A percentile compares a stretch with the other conserved stretches of the same genome.
phyloP scores from a whole-genome alignment of 2,888 invertebrate species.

The Callinectes sapidus region DNA sequence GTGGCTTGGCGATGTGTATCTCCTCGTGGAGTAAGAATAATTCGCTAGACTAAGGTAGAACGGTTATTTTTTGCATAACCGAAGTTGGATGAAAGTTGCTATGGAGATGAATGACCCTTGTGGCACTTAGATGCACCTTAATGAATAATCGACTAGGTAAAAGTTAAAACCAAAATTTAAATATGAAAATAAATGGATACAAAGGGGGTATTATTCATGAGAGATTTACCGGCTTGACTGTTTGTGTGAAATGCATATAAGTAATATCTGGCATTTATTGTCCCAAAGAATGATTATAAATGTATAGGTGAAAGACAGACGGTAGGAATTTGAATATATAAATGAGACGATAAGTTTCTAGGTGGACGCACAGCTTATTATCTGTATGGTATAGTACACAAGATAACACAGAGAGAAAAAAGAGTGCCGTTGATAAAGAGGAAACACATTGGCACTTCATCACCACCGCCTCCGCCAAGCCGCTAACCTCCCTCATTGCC shows the following conservation, averaged over 20 bases:
- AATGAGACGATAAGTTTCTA: neutral
- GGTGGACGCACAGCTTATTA: neutral
- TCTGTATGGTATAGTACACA: neutral
- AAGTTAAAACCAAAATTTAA: too few relatives aligned
- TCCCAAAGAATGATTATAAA: neutral
- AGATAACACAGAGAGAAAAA: neutral
- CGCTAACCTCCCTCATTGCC: neutral
- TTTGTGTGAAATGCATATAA: neutral
- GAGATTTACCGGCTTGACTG: too few relatives aligned
- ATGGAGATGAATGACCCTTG: neutral
- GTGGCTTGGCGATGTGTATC: neutral
- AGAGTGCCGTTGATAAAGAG: neutral
- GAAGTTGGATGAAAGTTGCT: neutral
- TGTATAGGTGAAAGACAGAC: neutral
- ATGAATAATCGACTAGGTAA: too few relatives aligned
- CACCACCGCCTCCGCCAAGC: neutral
- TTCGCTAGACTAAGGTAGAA: neutral
- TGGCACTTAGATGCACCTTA: too few relatives aligned
- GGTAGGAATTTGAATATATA: neutral
- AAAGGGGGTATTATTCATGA: too few relatives aligned
- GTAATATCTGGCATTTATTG: neutral
- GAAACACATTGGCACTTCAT: neutral
- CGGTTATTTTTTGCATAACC: neutral
- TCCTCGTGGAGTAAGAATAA: neutral
- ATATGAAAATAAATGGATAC: too few relatives aligned